A percentile compares a stretch with the other conserved stretches of the same genome.
Conservation (phyloP, 1,140 invertebrate genomes). For the Ooceraea biroi region DNA sequence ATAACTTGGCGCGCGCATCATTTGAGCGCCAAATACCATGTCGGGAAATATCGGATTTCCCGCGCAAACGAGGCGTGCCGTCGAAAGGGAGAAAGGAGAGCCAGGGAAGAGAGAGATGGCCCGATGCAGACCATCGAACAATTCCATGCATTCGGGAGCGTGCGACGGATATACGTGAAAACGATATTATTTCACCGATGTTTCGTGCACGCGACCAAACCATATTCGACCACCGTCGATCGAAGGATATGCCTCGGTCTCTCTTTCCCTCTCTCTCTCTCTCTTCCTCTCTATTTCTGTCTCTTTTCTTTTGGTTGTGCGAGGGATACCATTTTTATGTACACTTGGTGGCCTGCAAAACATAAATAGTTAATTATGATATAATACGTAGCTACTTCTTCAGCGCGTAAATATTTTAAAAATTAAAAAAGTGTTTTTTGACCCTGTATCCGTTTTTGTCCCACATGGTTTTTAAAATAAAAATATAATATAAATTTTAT, state of each 20-base stretch:
- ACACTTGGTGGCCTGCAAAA: too few relatives aligned
- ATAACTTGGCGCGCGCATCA: conserved; percentile 60
- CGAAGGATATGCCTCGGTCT: not conserved
- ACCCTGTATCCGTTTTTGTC: too few relatives aligned
- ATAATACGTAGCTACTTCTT: too few relatives aligned
- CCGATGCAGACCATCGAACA: conserved; percentile 4
- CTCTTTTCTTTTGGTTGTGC: not conserved
- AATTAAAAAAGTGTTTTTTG: too few relatives aligned
- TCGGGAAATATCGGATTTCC: conserved; percentile 63
- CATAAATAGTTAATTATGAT: too few relatives aligned
- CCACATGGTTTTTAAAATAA: too few relatives aligned
- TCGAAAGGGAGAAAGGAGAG: not conserved
- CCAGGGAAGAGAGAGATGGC: not conserved
- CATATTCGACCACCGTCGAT: conserved; percentile 11
- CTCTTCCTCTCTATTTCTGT: not conserved
- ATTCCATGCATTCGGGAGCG: conserved; percentile 53
- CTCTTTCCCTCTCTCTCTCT: not conserved
- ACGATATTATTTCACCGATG: conserved; percentile 46
- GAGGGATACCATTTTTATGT: not conserved
- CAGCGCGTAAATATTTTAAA: too few relatives aligned
- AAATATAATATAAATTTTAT: too few relatives aligned
- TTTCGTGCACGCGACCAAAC: conserved; percentile 13
- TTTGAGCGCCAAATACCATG: conserved; percentile 64
- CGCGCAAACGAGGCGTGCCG: conserved; percentile 59
- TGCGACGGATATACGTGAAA: conserved; percentile 8